phyloP scores from a whole-genome alignment of 1,140 invertebrate species.

The Drosophila novamexicana region DNA sequence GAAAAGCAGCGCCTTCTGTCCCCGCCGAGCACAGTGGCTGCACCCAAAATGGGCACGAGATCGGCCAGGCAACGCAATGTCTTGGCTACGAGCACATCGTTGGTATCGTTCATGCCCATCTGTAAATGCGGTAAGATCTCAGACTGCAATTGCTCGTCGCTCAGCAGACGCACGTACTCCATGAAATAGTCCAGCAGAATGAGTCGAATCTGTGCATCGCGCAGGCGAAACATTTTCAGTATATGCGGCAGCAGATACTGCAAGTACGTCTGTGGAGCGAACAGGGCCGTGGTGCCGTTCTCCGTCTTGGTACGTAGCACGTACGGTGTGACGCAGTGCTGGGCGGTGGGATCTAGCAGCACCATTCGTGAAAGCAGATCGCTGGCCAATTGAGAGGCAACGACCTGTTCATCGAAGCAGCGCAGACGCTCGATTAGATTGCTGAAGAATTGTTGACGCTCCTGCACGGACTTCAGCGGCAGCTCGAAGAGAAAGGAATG shows the following conservation, averaged over 20 bases:
- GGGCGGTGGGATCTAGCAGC: conserved; percentile 91
- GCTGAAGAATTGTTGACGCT: conserved; percentile 91
- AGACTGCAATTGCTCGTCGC: conserved; percentile 88
- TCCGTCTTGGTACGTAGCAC: conserved; percentile 89
- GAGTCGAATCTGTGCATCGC: conserved; percentile 90
- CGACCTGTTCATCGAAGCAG: conserved; percentile 90
- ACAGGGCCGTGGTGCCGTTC: conserved; percentile 84
- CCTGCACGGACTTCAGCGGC: conserved; percentile 90
- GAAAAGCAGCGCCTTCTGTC: conserved; percentile 92
- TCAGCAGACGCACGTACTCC: conserved; percentile 89
- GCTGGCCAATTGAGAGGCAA: conserved; percentile 90
- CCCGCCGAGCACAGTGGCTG: conserved; percentile 91
- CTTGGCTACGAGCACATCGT: conserved; percentile 91
- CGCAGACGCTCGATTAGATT: conserved; percentile 88
- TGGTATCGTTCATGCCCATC: conserved; percentile 92
- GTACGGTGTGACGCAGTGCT: conserved; percentile 89
- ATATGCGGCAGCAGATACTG: conserved; percentile 89
- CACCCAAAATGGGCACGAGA: conserved; percentile 91
- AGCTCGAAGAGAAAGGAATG: conserved; percentile 92
- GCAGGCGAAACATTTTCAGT: conserved; percentile 90
- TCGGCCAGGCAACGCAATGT: conserved; percentile 92
- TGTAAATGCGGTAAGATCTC: conserved; percentile 91
- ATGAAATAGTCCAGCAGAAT: conserved; percentile 90
- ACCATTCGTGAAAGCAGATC: conserved; percentile 92
- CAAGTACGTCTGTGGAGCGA: conserved; percentile 88